Conservation (phyloP, 2,888 invertebrate genomes). For the Catocala fraxini region DNA sequence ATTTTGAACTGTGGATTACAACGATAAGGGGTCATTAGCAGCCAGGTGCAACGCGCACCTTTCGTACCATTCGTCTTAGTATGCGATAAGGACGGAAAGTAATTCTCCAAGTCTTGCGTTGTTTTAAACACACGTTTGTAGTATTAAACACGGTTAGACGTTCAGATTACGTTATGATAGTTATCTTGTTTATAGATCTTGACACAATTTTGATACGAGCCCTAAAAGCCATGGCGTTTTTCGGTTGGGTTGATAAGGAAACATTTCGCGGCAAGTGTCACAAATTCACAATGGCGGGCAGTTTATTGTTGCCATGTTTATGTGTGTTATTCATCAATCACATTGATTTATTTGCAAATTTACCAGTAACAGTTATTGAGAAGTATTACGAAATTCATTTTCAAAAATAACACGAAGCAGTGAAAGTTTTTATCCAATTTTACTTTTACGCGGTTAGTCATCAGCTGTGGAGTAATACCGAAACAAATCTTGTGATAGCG, state of each 20-base stretch:
- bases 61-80: slow-evolving; percentile 19
- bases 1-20: slow-evolving; percentile 43
- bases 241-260: slow-evolving; percentile 37
- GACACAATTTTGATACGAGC: slow-evolving; percentile 77
- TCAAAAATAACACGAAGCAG: slow-evolving; percentile 1
- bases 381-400: neutral
- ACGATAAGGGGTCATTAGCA: slow-evolving; percentile 63
- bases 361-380: too few species aligned
- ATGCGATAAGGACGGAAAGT: slow-evolving; percentile 28
- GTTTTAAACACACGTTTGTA: slow-evolving; percentile 8
- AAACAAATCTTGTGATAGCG: slow-evolving; percentile 10
- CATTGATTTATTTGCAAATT: slow-evolving; percentile 2
- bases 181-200: slow-evolving; percentile 82
- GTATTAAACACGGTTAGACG: slow-evolving; percentile 8
- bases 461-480: slow-evolving; percentile 7
- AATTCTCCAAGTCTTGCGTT: slow-evolving; percentile 11
- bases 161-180: slow-evolving; percentile 36
- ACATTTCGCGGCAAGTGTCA: slow-evolving; percentile 17
- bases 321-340: neutral
- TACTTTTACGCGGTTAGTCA: slow-evolving; percentile 7
- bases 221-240: slow-evolving; percentile 60
- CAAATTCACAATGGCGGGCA: slow-evolving; percentile 1
- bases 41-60: slow-evolving; percentile 47
- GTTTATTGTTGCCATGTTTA: slow-evolving; percentile 1
- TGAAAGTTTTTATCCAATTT: slow-evolving; percentile 28